A percentile compares a stretch with the other conserved stretches of the same genome.
These are phyloP conservation scores for Theonella swinhoei DNA, from an alignment of 37 sponge, comb jelly and placozoan genomes.

Conservation along the genomic window DNA sequence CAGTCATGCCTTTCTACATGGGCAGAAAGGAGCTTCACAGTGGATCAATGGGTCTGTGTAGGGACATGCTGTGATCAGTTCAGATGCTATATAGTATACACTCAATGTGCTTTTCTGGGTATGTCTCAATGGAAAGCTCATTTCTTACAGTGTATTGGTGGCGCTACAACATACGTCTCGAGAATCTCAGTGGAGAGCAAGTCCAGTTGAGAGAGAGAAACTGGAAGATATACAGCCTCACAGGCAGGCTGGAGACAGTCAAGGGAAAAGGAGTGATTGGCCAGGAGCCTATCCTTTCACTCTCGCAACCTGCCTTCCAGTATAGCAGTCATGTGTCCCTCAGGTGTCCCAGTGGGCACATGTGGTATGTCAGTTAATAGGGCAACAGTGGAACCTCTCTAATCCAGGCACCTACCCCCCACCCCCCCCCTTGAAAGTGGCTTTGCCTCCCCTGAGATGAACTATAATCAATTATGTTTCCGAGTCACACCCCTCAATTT, in stretches of 20 bases:
- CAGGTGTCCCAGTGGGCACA: conserved; percentile 83
- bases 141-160: conserved; percentile 50
- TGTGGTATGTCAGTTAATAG: conserved; percentile 84
- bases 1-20: conserved; percentile 96
- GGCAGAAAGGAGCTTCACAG: conserved; percentile 65
- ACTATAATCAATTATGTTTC: no score
- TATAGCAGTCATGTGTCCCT: conserved; percentile 94
- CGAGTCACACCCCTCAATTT: no score
- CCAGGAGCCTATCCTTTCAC: conserved; percentile 85
- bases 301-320: conserved; percentile 86
- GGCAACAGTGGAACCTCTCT: no score
- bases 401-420: no score
- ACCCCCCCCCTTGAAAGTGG: no score
- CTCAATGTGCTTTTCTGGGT: neutral
- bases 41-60: neutral
- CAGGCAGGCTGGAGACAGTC: conserved; percentile 87
- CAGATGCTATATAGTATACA: neutral
- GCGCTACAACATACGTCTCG: conserved; percentile 93
- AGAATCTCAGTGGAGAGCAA: conserved; percentile 72
- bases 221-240: conserved; percentile 84
- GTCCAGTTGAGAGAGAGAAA: conserved; percentile 88
- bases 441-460: no score
- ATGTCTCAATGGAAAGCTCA: neutral
- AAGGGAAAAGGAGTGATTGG: conserved; percentile 95
- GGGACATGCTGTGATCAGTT: no score